A percentile compares a stretch with the other conserved stretches of the same genome.
Conservation (phyloP, 2,888 invertebrate genomes). For the Yponomeuta malinellus region DNA sequence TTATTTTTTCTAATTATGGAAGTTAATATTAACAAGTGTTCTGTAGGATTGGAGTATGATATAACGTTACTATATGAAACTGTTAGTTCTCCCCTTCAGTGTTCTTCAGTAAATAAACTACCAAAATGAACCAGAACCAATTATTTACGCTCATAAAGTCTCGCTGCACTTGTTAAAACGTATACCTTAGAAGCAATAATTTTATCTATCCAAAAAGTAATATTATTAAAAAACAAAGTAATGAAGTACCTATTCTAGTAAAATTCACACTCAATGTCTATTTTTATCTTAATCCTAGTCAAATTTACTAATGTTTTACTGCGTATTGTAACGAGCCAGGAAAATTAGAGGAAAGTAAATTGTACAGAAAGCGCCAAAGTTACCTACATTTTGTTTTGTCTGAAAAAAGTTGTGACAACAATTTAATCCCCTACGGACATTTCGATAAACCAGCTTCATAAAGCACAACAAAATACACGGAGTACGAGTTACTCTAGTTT, state of each 20-base stretch:
- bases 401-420: too few relatives aligned
- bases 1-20: conserved; percentile 33
- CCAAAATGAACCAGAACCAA: conserved; percentile 47
- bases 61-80: conserved; percentile 24
- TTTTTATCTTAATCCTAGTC: conserved; percentile 39
- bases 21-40: conserved; percentile 25
- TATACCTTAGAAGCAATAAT: conserved; percentile 63
- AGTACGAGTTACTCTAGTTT: too few relatives aligned
- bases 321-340: conserved; percentile 26
- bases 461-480: too few relatives aligned
- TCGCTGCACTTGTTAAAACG: conserved; percentile 49
- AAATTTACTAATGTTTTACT: conserved; percentile 50
- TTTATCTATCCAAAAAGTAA: conserved; percentile 39
- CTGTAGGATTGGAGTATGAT: conserved; percentile 21
- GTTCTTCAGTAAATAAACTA: neutral
- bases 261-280: conserved; percentile 51
- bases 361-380: conserved; percentile 15
- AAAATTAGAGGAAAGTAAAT: conserved; percentile 17
- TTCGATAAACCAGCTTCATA: too few relatives aligned
- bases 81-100: conserved; percentile 23
- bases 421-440: too few relatives aligned
- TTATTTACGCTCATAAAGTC: conserved; percentile 28
- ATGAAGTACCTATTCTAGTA: conserved; percentile 32
- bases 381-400: too few relatives aligned
- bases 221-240: conserved; percentile 18